Conservation (phyloP, 2,113 vertebrate genomes). For the Corythornis madagascariensis region DNA sequence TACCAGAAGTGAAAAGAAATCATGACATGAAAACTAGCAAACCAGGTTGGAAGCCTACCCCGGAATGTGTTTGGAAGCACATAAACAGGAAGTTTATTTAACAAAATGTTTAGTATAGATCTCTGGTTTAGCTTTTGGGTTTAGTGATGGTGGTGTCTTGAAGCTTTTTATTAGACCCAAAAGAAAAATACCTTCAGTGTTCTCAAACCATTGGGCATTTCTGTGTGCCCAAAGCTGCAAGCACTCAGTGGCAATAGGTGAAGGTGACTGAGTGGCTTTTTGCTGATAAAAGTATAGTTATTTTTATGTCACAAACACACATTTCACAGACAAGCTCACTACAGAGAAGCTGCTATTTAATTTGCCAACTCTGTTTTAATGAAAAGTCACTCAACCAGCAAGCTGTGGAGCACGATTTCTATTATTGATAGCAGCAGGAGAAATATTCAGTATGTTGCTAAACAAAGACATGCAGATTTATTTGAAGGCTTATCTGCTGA, state of each 20-base stretch:
- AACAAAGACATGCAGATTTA: neutral
- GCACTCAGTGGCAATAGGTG: accelerated
- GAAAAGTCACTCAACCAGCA: neutral
- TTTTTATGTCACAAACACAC: neutral
- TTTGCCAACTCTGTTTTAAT: slow-evolving; percentile 16
- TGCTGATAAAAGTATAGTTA: neutral
- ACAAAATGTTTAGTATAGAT: too few relatives aligned
- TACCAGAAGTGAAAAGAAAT: neutral
- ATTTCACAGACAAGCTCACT: neutral
- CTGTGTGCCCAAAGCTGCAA: neutral
- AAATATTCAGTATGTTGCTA: neutral
- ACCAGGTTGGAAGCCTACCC: neutral
- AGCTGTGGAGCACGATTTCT: neutral
- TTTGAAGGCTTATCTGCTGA: neutral
- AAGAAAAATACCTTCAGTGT: accelerated
- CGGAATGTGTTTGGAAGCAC: neutral
- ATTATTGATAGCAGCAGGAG: neutral
- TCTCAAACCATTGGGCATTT: neutral
- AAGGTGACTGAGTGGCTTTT: neutral
- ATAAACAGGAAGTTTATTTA: accelerated
- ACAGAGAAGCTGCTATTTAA: neutral
- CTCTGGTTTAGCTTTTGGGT: neutral
- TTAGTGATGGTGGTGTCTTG: accelerated
- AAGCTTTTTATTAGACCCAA: neutral
- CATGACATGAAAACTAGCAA: accelerated